Evolutionary conservation across 2,888 invertebrate species (phyloP), one percentile per base, ranked within the genome.

Genomic region (Myathropa florea): DNA sequence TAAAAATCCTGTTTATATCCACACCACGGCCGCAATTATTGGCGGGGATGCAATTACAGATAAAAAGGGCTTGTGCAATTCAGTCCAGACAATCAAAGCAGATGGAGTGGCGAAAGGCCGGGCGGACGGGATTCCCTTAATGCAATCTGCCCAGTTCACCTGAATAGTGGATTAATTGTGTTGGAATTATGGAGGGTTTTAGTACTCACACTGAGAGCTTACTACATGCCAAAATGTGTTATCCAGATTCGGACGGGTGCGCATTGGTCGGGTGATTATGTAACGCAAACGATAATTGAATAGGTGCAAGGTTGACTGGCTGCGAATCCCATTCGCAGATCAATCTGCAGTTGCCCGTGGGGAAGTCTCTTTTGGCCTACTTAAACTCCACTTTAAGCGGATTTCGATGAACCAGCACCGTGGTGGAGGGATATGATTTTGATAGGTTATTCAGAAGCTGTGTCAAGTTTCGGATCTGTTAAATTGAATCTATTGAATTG

Each of bases 141-240:
- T 3, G 39, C 46, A 2, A 39, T 24, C 9, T 28, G 46, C 26
- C 26, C 65, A 46, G 46, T 28, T 64, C 61, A 73, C 73, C 63
- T 73, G 55, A 55, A 73, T 63, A 63, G 55, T 18, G 53, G 55
- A 55, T 55, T 73, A 73, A 64, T 73, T 73, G 53, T n/a, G 55
- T 64, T 73, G 61, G 61, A 30, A 63, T 63, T 63, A 61, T 72
- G 18, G 4, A 18, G 46, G 46, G 46, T 4, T 18, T 46, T 46
- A 7, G 46, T 7, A 2, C 18, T 3, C 18, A 6, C 18, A 6
- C 18, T 4, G 46, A 46, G 46, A 46, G 46, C n/a, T 46, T 46
- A 46, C 18, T 18, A 46, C 46, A 46, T 46, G 46, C 46, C 46
- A 1, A 46, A 39, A 14, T 39, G 14, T 39, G 39, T 4, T n/a